Percentiles rank a stretch among this genome's conserved stretches.
phyloP scores from a whole-genome alignment of 2,113 vertebrate genomes.

The Grantiella picta region DNA sequence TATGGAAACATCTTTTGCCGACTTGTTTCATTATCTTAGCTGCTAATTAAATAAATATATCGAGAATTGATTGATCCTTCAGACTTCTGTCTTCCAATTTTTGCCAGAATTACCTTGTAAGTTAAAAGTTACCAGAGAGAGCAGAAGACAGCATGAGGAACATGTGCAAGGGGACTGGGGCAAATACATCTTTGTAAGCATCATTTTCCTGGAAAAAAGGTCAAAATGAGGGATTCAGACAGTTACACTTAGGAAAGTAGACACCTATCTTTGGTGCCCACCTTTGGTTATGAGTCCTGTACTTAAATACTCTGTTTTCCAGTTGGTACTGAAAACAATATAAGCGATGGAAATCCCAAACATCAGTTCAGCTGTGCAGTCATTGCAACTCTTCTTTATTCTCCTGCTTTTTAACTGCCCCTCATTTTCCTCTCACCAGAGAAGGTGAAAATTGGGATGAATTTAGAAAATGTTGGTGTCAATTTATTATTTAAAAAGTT shows the following conservation, averaged over 20 bases:
- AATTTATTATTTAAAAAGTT: neutral
- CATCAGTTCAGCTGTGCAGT: neutral
- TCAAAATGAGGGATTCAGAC: neutral
- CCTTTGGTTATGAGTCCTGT: neutral
- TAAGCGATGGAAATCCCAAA: neutral
- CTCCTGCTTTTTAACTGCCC: neutral
- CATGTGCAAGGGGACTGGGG: accelerated
- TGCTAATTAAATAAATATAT: neutral
- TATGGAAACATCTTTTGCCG: neutral
- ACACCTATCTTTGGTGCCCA: neutral
- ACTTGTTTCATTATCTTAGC: neutral
- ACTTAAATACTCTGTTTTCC: neutral
- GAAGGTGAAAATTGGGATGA: neutral
- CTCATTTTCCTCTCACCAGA: neutral
- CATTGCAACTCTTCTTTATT: neutral
- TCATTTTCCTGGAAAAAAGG: neutral
- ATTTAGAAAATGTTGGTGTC: neutral
- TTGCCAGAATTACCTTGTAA: neutral
- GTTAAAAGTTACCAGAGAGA: neutral
- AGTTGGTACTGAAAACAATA: neutral
- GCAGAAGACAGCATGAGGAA: neutral
- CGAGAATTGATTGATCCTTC: neutral
- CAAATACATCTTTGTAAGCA: neutral
- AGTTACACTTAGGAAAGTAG: neutral
- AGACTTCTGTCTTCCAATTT: neutral